These are phyloP conservation scores for Loriculus beryllinus DNA, from an alignment of 2,797 vertebrate genomes.

Conservation along the genomic window DNA sequence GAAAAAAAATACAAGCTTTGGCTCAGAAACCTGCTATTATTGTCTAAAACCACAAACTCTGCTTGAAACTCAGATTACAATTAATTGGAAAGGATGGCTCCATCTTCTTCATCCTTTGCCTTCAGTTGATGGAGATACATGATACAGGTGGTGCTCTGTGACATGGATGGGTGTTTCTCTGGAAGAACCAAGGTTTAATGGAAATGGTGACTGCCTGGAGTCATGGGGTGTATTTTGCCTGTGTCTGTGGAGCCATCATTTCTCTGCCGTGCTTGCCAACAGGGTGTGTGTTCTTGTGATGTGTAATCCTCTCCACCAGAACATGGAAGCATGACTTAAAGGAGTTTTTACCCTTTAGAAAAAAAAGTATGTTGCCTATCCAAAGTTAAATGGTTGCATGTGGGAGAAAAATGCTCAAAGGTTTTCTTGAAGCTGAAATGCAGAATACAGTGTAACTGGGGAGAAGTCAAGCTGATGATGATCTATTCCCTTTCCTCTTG, in stretches of 20 bases:
- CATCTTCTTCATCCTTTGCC: neutral
- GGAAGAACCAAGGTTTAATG: neutral
- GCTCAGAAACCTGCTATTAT: neutral
- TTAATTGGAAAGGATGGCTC: neutral
- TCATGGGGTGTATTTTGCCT: neutral
- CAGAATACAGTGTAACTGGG: neutral
- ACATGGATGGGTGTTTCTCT: neutral
- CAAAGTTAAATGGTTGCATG: constrained; percentile 31
- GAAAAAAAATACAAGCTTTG: neutral
- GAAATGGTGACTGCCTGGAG: constrained; percentile 26
- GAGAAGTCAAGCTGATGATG: neutral
- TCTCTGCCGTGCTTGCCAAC: constrained; percentile 35
- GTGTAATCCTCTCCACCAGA: constrained; percentile 56
- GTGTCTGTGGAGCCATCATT: neutral
- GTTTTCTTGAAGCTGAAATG: constrained; percentile 26
- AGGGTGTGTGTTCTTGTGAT: constrained; percentile 58
- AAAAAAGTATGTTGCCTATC: neutral
- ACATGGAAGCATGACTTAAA: constrained; percentile 40
- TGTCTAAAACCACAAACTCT: neutral
- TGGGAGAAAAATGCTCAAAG: constrained; percentile 23
- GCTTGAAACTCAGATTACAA: neutral
- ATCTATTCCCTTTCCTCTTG: neutral
- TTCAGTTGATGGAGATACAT: neutral
- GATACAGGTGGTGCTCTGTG: neutral
- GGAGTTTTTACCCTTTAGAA: constrained; percentile 18